phyloP scores from a whole-genome alignment of 2,113 vertebrate genomes.

The Hystrix cristata region DNA sequence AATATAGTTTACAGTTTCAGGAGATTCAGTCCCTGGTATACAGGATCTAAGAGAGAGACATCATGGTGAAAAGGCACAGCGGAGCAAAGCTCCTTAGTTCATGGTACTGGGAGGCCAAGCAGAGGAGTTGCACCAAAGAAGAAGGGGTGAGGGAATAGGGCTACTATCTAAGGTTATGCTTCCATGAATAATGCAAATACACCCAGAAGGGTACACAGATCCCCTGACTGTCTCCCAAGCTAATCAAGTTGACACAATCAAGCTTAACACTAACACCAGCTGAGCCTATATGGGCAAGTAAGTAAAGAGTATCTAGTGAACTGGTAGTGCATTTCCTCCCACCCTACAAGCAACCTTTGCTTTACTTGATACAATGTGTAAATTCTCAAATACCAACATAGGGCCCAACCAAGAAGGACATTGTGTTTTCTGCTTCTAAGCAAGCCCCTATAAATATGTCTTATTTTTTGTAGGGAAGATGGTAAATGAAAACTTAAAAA shows the following conservation, averaged over 20 bases:
- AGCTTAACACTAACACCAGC: too few species aligned
- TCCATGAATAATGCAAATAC: neutral
- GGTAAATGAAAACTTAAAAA: neutral
- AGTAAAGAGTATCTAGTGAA: neutral
- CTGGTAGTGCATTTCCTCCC: fast-evolving
- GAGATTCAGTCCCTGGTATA: neutral
- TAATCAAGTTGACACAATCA: neutral
- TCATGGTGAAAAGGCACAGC: neutral
- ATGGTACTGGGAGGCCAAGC: neutral
- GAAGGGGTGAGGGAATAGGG: neutral
- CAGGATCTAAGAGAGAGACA: neutral
- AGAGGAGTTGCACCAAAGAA: neutral
- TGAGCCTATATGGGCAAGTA: neutral
- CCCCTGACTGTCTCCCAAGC: neutral
- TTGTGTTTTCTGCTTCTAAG: neutral
- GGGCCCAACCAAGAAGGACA: neutral
- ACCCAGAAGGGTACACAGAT: neutral
- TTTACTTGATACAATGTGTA: neutral
- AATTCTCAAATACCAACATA: neutral
- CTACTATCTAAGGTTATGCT: neutral
- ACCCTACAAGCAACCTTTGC: neutral
- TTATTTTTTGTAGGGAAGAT: neutral
- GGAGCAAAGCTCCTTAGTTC: neutral
- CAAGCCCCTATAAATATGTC: neutral
- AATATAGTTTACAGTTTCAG: neutral